Evolutionary conservation across 2,888 invertebrate genomes (phyloP).

Genomic region (Agonopterix alstromeriana): DNA sequence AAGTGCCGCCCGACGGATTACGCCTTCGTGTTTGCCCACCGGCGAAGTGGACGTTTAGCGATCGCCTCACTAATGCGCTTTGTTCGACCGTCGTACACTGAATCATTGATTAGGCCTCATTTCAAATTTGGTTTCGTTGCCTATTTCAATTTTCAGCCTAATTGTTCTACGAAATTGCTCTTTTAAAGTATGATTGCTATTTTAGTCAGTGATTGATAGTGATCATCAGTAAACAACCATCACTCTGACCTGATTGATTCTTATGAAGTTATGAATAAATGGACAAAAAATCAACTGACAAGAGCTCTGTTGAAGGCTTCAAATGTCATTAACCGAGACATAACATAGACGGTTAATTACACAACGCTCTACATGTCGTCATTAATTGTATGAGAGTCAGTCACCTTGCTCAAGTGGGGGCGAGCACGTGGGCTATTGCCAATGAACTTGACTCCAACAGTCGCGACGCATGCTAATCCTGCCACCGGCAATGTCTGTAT

Average conservation of each 20-base stretch:
- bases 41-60: conserved; percentile 61
- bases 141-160: not conserved
- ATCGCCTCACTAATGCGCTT: conserved; percentile 59
- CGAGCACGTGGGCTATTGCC: conserved; percentile 61
- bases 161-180: not conserved
- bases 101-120: conserved; percentile 43
- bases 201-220: not conserved
- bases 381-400: conserved; percentile 48
- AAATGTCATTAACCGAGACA: conserved; percentile 21
- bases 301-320: conserved; percentile 3
- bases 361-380: conserved; percentile 40
- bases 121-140: not conserved
- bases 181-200: conserved; percentile 1
- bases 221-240: not conserved
- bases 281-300: not conserved
- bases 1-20: conserved; percentile 71
- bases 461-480: conserved; percentile 48
- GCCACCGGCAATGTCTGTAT: conserved; percentile 8
- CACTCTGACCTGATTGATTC: not conserved
- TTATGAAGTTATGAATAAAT: not conserved
- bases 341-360: conserved; percentile 40
- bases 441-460: conserved; percentile 62
- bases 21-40: conserved; percentile 60
- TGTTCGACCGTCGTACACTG: conserved; percentile 54
- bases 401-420: conserved; percentile 54